Base-by-base conservation (phyloP, 2,888 invertebrate species). In the Yponomeuta plumbellus region DNA sequence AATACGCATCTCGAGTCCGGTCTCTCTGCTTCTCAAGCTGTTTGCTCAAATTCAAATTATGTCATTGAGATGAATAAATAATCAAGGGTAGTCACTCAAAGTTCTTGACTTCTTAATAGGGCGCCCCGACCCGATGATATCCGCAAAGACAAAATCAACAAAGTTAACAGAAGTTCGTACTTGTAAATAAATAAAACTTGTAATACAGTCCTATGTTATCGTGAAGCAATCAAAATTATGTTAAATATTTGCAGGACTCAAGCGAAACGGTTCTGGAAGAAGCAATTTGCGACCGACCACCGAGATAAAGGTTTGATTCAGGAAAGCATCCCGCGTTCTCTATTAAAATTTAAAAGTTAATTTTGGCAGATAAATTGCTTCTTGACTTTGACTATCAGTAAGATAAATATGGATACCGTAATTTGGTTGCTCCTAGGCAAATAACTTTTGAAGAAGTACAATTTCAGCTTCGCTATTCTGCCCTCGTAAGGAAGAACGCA, bases 321-420 rank as follows among this genome's bases (percentile, higher is more conserved):
- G 76, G 78, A 73, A 77, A 80, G 77, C 74, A 78, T 77, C 76
- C 77, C 74, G 34, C 77, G 78, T 77, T 75, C 77, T 80, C 81
- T 84, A 86, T 89, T 87, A 88, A 88, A 88, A 88, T 89, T 88
- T 83, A 80, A 86, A 89, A 88, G 82, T 88, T 88, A 81, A 84
- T 88, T 88, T 87, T 80, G 76, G 77, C 76, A 79, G 77, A 82
- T 84, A 88, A 90, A 89, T 88, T 90, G 86, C 88, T 87, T 84
- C 84, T 85, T 84, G 83, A 86, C 84, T 84, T 83, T 81, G 76
- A 79, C 80, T 80, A 84, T 86, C 79, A 80, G 78, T 75, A 83
- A 85, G 79, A 84, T 86, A 89, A 87, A 87, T 80, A 86, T 72
- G 76, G 77, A 61, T 21, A 74, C 77, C 78, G 76, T 82, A 86